These are phyloP conservation scores for Acrocephalus arundinaceus DNA, from an alignment of 2,113 vertebrate species.

Conservation along the genomic window DNA sequence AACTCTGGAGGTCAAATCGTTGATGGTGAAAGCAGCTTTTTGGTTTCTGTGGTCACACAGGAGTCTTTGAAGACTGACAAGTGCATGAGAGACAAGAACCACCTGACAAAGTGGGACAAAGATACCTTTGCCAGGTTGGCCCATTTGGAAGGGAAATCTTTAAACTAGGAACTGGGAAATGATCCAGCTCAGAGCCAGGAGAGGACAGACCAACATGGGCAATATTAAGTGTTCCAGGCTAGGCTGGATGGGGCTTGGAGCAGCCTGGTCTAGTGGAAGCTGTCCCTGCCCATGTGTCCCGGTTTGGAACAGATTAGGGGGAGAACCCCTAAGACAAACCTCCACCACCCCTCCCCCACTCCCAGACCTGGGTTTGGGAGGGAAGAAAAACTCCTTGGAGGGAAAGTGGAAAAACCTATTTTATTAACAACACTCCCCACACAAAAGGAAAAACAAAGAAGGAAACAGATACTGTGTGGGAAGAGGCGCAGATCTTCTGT, in stretches of 20 bases:
- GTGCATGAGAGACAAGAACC: not conserved
- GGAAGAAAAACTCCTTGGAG: too few relatives aligned
- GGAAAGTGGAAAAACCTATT: too few relatives aligned
- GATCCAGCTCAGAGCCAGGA: not conserved
- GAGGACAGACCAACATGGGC: not conserved
- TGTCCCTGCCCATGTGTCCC: not conserved
- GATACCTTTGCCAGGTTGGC: not conserved
- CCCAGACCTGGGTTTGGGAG: too few relatives aligned
- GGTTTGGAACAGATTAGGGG: too few relatives aligned
- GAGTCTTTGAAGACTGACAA: not conserved
- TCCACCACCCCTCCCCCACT: too few relatives aligned
- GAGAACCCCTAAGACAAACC: too few relatives aligned
- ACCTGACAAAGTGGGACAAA: not conserved
- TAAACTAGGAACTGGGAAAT: not conserved
- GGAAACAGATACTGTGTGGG: too few relatives aligned
- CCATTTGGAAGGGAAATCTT: not conserved
- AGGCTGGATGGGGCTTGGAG: not conserved
- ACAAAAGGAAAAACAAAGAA: too few relatives aligned
- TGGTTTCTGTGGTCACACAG: not conserved
- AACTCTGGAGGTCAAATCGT: not conserved
- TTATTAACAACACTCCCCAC: too few relatives aligned
- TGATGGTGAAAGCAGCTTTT: not conserved
- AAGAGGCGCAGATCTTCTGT: too few relatives aligned
- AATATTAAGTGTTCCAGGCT: not conserved
- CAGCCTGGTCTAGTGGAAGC: not conserved